Evolutionary conservation across 1,140 invertebrate genomes (phyloP).

Genomic region (Oncopodura yosiiana): DNA sequence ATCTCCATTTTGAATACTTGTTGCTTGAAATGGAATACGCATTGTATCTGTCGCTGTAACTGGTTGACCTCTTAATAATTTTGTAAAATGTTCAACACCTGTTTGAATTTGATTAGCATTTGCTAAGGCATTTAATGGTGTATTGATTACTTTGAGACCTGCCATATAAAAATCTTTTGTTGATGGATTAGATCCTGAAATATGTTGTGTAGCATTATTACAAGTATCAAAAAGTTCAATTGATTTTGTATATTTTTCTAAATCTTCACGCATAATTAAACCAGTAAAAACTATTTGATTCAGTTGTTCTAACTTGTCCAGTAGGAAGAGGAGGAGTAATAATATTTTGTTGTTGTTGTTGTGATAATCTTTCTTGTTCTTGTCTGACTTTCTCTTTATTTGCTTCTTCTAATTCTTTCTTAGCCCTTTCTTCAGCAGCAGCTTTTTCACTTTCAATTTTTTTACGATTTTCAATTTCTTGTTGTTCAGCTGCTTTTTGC

Average conservation of each 20-base stretch:
- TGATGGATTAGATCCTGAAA: slow-evolving; percentile 8
- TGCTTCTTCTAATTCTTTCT: not conserved
- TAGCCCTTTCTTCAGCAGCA: not conserved
- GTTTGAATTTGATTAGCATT: slow-evolving; percentile 9
- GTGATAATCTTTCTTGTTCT: not conserved
- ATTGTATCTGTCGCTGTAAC: slow-evolving; percentile 14
- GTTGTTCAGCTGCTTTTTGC: not conserved
- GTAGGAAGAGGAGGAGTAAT: too few species aligned
- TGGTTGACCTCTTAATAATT: slow-evolving; percentile 20
- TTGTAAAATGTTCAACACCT: slow-evolving; percentile 24
- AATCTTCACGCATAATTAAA: slow-evolving; percentile 19
- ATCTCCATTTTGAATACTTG: slow-evolving; percentile 17
- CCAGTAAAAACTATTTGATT: slow-evolving; percentile 21
- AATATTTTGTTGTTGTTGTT: too few species aligned
- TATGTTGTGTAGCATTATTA: slow-evolving; percentile 8
- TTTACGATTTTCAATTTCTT: not conserved
- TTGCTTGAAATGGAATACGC: slow-evolving; percentile 3
- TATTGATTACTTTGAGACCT: slow-evolving; percentile 29
- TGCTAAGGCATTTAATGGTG: slow-evolving; percentile 26
- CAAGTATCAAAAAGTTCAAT: slow-evolving; percentile 13
- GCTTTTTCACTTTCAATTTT: not conserved
- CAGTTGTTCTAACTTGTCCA: not conserved
- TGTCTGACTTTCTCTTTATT: not conserved
- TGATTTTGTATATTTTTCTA: slow-evolving; percentile 17
- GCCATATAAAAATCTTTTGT: slow-evolving; percentile 27